Percentiles rank a stretch among this genome's conserved stretches.
Conservation (phyloP, 2,888 invertebrate genomes). For the Clanis bilineata region DNA sequence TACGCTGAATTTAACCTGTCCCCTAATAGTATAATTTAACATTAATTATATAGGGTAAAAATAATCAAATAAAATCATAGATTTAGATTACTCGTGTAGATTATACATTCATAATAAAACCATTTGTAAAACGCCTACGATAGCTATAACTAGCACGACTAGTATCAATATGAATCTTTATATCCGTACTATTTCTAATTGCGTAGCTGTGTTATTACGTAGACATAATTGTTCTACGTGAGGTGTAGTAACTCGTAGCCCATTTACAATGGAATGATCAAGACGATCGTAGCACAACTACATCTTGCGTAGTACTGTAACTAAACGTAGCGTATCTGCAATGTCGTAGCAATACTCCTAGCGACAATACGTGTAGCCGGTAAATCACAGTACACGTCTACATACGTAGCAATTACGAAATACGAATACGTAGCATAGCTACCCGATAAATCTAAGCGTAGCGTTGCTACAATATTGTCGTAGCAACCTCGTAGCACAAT, state of each 20-base stretch:
- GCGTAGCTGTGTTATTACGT: neutral
- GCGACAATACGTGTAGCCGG: neutral
- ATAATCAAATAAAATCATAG: neutral
- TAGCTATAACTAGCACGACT: neutral
- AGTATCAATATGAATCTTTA: neutral
- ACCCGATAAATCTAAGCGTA: neutral
- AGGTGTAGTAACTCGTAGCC: neutral
- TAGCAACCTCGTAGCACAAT: neutral
- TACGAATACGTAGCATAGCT: neutral
- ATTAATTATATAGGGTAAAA: too few species aligned
- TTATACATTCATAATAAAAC: neutral
- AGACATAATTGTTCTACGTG: neutral
- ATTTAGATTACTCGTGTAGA: neutral
- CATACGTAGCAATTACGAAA: neutral
- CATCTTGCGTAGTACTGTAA: neutral
- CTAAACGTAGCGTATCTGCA: neutral
- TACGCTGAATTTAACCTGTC: too few species aligned
- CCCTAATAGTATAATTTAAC: neutral
- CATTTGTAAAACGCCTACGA: neutral
- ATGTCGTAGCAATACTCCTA: neutral
- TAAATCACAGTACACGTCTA: neutral
- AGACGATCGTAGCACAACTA: neutral
- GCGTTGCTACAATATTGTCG: neutral
- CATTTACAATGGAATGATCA: neutral
- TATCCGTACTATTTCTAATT: neutral